phyloP scores from a whole-genome alignment of 2,797 vertebrate species.

The Corythornis leucogaster region DNA sequence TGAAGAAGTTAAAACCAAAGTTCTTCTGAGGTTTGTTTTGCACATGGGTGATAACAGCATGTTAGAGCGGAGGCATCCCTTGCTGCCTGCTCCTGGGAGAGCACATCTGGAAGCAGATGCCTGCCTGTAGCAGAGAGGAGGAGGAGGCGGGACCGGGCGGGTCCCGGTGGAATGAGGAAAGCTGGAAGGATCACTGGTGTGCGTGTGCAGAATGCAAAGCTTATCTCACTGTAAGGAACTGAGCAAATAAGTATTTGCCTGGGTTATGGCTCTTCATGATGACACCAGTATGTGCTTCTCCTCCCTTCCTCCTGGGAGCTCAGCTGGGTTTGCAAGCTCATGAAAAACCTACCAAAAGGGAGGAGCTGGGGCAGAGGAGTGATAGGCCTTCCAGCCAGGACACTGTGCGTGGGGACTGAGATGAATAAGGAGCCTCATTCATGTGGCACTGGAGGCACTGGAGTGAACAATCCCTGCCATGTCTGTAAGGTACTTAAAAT shows the following conservation, averaged over 20 bases:
- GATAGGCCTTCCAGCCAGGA: not conserved
- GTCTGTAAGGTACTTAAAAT: not conserved
- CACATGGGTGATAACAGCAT: fast-evolving
- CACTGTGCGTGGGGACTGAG: not conserved
- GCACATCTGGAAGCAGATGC: not conserved
- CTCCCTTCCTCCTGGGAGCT: conserved; percentile 36
- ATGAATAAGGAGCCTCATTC: not conserved
- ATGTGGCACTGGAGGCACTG: not conserved
- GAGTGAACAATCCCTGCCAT: not conserved
- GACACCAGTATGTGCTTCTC: not conserved
- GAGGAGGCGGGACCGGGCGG: not conserved
- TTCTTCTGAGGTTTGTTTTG: not conserved
- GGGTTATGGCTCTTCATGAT: not conserved
- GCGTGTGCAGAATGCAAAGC: not conserved
- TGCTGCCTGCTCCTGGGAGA: not conserved
- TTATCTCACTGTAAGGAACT: conserved; percentile 11
- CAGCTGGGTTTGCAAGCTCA: not conserved
- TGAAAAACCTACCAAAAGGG: not conserved
- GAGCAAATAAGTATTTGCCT: not conserved
- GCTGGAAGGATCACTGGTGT: not conserved
- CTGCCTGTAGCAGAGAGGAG: not conserved
- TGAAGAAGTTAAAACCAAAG: not conserved
- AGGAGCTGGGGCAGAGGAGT: not conserved
- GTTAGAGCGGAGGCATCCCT: not conserved
- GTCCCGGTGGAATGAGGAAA: not conserved